phyloP scores from a whole-genome alignment of 2,797 vertebrate species.

The Poeciliopsis paucimaculata region DNA sequence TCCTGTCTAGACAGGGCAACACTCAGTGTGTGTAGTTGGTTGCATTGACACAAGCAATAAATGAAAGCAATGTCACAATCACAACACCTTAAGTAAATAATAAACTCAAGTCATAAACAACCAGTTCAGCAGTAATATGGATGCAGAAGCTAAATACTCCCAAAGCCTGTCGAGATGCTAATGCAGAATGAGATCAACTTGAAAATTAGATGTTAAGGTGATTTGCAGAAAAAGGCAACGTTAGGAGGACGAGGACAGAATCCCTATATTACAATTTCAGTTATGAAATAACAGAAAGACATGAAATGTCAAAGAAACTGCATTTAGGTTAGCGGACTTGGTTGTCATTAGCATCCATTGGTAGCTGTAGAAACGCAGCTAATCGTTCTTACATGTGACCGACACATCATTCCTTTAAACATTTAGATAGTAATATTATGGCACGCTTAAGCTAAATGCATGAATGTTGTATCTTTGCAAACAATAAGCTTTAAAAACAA shows the following conservation, averaged over 20 bases:
- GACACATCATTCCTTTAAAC: neutral
- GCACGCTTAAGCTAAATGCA: neutral
- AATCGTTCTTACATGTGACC: neutral
- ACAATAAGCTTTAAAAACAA: slow-evolving; percentile 58
- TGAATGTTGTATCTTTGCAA: neutral
- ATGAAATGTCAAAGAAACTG: neutral
- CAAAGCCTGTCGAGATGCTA: slow-evolving; percentile 11
- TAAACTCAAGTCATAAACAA: neutral
- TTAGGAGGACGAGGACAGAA: slow-evolving; percentile 18
- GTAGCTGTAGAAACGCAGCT: slow-evolving; percentile 5
- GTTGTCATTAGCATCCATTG: slow-evolving; percentile 41
- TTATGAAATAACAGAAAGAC: neutral
- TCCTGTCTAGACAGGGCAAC: slow-evolving; percentile 39
- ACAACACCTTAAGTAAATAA: neutral
- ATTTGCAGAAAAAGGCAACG: slow-evolving; percentile 56
- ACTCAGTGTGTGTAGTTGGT: slow-evolving; percentile 19
- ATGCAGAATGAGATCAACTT: slow-evolving; percentile 59
- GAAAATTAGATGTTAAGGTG: slow-evolving; percentile 37
- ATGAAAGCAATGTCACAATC: neutral
- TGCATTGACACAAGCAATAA: neutral
- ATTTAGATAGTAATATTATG: neutral
- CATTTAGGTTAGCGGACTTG: slow-evolving; percentile 26
- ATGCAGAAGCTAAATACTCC: slow-evolving; percentile 6
- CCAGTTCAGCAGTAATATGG: neutral
- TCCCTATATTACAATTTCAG: neutral